Conservation (phyloP, 2,113 vertebrate genomes). For the Nothoprocta perdicaria region DNA sequence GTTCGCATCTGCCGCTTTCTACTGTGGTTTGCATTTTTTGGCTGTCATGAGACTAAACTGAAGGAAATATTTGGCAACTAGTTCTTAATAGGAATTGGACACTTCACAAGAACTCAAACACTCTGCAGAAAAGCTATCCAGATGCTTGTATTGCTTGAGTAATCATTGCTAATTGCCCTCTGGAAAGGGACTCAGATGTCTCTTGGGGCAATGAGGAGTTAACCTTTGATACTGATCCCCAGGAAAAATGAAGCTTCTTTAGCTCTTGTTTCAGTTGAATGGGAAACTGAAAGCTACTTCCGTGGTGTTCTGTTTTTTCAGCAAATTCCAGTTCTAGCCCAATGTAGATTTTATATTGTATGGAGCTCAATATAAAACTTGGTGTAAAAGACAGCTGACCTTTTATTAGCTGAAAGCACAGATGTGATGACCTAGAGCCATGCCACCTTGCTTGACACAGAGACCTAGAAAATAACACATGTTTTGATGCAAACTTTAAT, state of each 20-base stretch:
- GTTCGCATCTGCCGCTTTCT: neutral
- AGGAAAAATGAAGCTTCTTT: neutral
- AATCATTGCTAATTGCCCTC: neutral
- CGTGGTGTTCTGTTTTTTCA: neutral
- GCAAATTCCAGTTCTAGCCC: neutral
- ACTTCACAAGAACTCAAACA: no score
- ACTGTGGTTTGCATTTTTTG: neutral
- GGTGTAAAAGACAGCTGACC: neutral
- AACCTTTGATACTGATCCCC: neutral
- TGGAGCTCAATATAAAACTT: no score
- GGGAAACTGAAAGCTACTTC: neutral
- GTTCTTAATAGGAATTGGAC: neutral
- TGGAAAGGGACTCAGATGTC: neutral
- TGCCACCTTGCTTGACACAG: neutral
- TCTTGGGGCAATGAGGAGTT: neutral
- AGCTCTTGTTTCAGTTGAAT: neutral
- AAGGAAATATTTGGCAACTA: neutral
- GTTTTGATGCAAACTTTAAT: neutral
- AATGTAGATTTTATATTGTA: neutral
- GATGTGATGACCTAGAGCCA: neutral
- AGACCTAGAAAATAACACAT: neutral
- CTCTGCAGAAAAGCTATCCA: neutral
- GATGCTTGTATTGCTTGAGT: neutral
- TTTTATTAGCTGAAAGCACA: neutral
- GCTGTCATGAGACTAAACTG: no score